Conservation (phyloP, 2,888 invertebrate genomes). For the Prosopocoilus inquinatus region DNA sequence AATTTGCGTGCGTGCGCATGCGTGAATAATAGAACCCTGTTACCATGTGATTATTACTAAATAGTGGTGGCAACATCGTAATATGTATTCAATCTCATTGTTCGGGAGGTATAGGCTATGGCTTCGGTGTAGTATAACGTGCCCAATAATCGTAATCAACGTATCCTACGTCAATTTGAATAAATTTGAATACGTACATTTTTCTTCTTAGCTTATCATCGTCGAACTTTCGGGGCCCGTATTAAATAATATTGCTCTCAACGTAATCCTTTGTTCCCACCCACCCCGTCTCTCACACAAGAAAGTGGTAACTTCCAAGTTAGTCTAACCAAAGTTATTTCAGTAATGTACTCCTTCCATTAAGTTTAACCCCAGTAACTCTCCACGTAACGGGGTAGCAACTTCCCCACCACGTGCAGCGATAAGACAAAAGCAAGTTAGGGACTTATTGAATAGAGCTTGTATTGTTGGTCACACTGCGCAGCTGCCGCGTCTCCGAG, state of each 20-base stretch:
- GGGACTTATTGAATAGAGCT: slow-evolving; percentile 41
- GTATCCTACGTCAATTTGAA: slow-evolving; percentile 2
- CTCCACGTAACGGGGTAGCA: slow-evolving; percentile 21
- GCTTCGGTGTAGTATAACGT: slow-evolving; percentile 7
- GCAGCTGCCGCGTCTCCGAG: slow-evolving; percentile 14
- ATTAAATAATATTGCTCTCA: slow-evolving; percentile 4
- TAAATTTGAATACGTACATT: background rate
- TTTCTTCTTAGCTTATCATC: background rate
- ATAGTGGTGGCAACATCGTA: slow-evolving; percentile 1
- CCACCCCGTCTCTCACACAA: slow-evolving; percentile 4
- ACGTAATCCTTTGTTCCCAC: slow-evolving; percentile 3
- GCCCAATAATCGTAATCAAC: slow-evolving; percentile 7
- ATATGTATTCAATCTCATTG: slow-evolving; percentile 12
- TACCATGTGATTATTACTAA: slow-evolving; percentile 5
- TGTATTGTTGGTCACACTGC: slow-evolving; percentile 27
- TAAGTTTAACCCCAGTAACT: slow-evolving; percentile 38
- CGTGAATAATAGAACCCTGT: slow-evolving; percentile 1
- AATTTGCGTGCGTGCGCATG: background rate
- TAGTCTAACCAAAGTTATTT: slow-evolving; percentile 47
- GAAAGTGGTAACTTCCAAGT: slow-evolving; percentile 28
- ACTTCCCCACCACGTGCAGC: slow-evolving; percentile 29
- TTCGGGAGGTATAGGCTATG: slow-evolving; percentile 3
- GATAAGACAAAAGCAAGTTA: slow-evolving; percentile 40
- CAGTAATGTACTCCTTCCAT: slow-evolving; percentile 48
- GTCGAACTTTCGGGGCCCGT: background rate